Evolutionary conservation across 2,888 invertebrate species (phyloP), one percentile per base, ranked within the genome.

Genomic region (Spialia ferax): DNA sequence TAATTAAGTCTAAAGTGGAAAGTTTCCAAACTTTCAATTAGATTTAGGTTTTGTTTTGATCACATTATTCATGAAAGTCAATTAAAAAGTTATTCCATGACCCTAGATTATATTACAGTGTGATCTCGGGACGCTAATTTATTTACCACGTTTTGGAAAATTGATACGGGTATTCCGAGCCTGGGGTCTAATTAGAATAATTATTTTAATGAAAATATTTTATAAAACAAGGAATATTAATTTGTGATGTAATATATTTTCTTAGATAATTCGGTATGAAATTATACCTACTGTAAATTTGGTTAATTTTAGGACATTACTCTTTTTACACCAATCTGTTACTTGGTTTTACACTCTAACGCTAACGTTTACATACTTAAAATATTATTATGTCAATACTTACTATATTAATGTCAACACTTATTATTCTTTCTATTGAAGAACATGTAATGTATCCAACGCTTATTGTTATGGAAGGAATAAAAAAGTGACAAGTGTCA

Each of bases 151-250:
- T n/a, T 23, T 42, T 57, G 35, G 57, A 57, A 48, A 50, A 45
- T 23, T 52, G 32, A 35, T 35, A 13, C 48, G 22, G 32, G 22
- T 52, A 23, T 52, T 52, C 23, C n/a, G 54, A 55, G 26, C 54
- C 29, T 55, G 29, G 54, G 54, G 29, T 29, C 29, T 55, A 15
- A 55, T 29, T 26, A 48, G 75, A 74, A n/a, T 52, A 52, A 52
- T 48, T 48, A 11, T 48, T 48, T 48, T 48, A 48, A 45, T 20
- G 20, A 48, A 48, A 10, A 48, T 52, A 22, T 52, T 50, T 22
- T 22, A 13, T 50, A 22, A 50, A 1, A 13, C 1, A 50, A 1
- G 11, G 11, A 13, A 7, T 50, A 13, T 10, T 15, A n/a, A 45
- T 45, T 18, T 45, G 42, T 18, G 2, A 3, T 45, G 7, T 15